Evolutionary conservation across 2,888 invertebrate genomes (phyloP).

Genomic region (Xestia rhomboidea): DNA sequence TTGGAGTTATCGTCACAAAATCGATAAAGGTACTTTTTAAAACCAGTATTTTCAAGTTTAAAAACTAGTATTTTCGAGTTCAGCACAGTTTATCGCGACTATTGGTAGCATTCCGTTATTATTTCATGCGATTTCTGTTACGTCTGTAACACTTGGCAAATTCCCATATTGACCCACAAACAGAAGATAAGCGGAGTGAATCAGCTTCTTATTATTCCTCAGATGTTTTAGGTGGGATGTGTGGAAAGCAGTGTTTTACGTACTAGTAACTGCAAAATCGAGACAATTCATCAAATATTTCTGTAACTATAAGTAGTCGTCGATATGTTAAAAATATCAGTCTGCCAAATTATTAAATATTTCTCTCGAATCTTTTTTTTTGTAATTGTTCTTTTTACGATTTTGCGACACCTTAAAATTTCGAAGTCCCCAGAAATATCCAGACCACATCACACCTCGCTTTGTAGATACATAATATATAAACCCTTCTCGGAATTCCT

Average conservation of each 20-base stretch:
- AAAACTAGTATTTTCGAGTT: slow-evolving; percentile 13
- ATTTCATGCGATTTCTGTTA: slow-evolving; percentile 39
- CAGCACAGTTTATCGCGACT: slow-evolving; percentile 23
- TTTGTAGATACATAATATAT: slow-evolving; percentile 6
- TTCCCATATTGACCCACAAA: slow-evolving; percentile 65
- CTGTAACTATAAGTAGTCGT: neutral
- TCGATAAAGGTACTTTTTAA: slow-evolving; percentile 22
- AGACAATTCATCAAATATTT: neutral
- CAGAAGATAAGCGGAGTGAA: slow-evolving; percentile 62
- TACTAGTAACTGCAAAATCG: neutral
- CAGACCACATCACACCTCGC: neutral
- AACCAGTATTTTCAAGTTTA: slow-evolving; percentile 18
- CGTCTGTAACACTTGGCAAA: slow-evolving; percentile 61
- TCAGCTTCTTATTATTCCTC: slow-evolving; percentile 60
- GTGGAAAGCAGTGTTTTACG: slow-evolving; percentile 18
- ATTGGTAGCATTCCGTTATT: slow-evolving; percentile 46
- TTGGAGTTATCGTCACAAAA: neutral
- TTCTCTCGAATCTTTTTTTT: neutral
- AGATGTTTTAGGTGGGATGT: slow-evolving; percentile 24
- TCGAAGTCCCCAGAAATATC: neutral
- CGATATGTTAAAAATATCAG: neutral
- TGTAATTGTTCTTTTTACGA: neutral
- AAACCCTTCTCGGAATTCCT: slow-evolving; percentile 9
- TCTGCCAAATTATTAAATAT: neutral
- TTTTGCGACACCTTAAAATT: neutral